These are phyloP conservation scores for Teinopalpus imperialis DNA, from an alignment of 2,888 invertebrate genomes.

Conservation along the genomic window DNA sequence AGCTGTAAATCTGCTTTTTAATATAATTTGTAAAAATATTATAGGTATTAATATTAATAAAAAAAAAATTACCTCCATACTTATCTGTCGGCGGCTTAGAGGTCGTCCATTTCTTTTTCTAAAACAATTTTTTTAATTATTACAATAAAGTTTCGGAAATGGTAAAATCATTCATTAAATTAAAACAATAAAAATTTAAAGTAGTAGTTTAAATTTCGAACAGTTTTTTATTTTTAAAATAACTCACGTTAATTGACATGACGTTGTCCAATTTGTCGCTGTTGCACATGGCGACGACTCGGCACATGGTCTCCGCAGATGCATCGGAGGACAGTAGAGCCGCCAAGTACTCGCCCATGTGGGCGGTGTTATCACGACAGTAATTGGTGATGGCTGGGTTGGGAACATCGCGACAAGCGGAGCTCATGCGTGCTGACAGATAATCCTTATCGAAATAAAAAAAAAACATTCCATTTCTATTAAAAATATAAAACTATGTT, in stretches of 20 bases:
- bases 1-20: no score
- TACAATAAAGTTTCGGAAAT: no score
- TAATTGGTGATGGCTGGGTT: slow-evolving; percentile 84
- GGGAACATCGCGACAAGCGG: slow-evolving; percentile 89
- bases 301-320: slow-evolving; percentile 92
- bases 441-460: no score
- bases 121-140: slow-evolving; percentile 9
- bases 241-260: slow-evolving; percentile 41
- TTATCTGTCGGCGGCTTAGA: slow-evolving; percentile 8
- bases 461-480: no score
- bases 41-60: no score
- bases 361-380: slow-evolving; percentile 83
- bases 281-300: slow-evolving; percentile 92
- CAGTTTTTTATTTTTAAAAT: no score
- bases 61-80: slow-evolving; percentile 13
- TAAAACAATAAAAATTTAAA: no score
- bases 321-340: slow-evolving; percentile 92
- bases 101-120: slow-evolving; percentile 19
- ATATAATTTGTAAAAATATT: no score
- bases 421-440: slow-evolving; percentile 89
- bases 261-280: slow-evolving; percentile 85
- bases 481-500: no score
- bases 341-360: slow-evolving; percentile 87
- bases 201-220: no score
- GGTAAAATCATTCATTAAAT: no score